Evolutionary conservation across 1,140 invertebrate species (phyloP).

Genomic region (Gryon sp.): DNA sequence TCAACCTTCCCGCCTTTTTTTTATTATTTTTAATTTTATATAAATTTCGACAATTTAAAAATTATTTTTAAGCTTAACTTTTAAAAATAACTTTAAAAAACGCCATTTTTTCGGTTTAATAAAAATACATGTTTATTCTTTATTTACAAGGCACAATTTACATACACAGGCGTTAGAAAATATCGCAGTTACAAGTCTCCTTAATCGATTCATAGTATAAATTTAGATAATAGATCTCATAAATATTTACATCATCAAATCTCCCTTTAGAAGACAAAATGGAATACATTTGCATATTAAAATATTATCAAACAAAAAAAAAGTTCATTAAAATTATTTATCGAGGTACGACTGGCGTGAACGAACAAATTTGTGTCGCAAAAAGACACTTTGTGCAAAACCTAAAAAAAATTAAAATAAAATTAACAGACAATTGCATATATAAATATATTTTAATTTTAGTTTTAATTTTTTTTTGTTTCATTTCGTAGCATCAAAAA

Average conservation of each 20-base stretch:
- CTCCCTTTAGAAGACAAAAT: neutral
- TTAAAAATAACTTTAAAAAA: too few species aligned
- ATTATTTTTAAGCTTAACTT: too few species aligned
- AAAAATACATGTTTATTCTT: constrained; percentile 21
- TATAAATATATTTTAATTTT: too few species aligned
- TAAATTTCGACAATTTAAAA: too few species aligned
- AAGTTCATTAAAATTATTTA: neutral
- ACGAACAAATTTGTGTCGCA: too few species aligned
- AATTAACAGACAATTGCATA: too few species aligned
- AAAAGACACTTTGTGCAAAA: too few species aligned
- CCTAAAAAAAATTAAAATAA: neutral
- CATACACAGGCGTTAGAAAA: constrained; percentile 22
- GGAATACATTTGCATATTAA: neutral
- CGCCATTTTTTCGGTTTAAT: too few species aligned
- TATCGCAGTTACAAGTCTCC: constrained; percentile 8
- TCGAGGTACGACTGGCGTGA: neutral
- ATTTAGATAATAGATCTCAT: constrained; percentile 21
- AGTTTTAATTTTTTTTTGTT: too few species aligned
- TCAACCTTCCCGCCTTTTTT: too few species aligned
- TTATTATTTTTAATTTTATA: too few species aligned
- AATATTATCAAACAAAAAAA: neutral
- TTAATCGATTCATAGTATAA: constrained; percentile 6
- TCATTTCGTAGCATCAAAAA: too few species aligned
- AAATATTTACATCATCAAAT: constrained; percentile 27
- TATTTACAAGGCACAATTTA: constrained; percentile 56